These are phyloP conservation scores for Drosophila grimshawi DNA, from an alignment of 1,140 invertebrate species.

Conservation along the genomic window DNA sequence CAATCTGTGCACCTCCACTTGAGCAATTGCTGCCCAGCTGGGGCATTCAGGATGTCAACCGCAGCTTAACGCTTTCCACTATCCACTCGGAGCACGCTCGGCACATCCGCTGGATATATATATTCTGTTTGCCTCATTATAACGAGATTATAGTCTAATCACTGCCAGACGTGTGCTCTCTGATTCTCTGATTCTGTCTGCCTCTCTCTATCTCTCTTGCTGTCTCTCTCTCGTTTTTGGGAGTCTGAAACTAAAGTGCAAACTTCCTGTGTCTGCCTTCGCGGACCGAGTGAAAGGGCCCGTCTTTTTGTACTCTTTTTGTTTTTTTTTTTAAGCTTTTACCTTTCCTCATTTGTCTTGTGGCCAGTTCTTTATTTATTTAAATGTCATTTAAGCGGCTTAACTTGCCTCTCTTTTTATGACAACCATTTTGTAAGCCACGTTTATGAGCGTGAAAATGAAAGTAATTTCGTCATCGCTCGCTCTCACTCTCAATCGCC, in stretches of 20 bases:
- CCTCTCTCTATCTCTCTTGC: not conserved
- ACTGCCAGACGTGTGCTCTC: slow-evolving; percentile 49
- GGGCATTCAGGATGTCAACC: slow-evolving; percentile 78
- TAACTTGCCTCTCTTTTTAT: slow-evolving; percentile 66
- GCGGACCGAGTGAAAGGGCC: slow-evolving; percentile 63
- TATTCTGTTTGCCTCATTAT: slow-evolving; percentile 72
- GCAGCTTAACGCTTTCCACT: slow-evolving; percentile 47
- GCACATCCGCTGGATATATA: slow-evolving; percentile 71
- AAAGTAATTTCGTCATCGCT: slow-evolving; percentile 74
- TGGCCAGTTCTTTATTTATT: slow-evolving; percentile 59
- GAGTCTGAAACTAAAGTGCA: slow-evolving; percentile 37
- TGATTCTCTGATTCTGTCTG: slow-evolving; percentile 11
- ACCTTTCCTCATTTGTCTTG: slow-evolving; percentile 60
- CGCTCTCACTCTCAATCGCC: slow-evolving; percentile 5
- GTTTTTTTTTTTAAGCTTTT: slow-evolving; percentile 24
- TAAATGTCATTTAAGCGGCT: slow-evolving; percentile 80
- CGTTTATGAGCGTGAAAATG: slow-evolving; percentile 79
- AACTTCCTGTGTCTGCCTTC: slow-evolving; percentile 59
- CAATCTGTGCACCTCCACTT: slow-evolving; percentile 56
- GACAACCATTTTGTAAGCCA: slow-evolving; percentile 63
- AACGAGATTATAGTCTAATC: slow-evolving; percentile 79
- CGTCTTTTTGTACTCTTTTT: slow-evolving; percentile 8
- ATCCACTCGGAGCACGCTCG: slow-evolving; percentile 51
- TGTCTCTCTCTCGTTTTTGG: slow-evolving; percentile 17
- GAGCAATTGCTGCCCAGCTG: slow-evolving; percentile 62